Conservation (phyloP, 2,797 vertebrate species). For the Megaceryle alcyon region DNA sequence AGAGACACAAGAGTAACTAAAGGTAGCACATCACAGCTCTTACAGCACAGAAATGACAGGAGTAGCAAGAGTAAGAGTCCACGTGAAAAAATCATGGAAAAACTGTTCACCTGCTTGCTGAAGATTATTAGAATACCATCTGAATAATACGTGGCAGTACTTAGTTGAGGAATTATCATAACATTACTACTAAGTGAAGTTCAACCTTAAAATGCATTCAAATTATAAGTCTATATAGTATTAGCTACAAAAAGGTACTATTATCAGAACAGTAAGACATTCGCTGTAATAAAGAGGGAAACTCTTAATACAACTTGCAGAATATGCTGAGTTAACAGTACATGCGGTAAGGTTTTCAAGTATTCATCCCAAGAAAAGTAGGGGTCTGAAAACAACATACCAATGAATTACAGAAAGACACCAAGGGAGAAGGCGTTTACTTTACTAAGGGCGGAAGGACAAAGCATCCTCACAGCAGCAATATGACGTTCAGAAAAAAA, state of each 20-base stretch:
- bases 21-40: conserved; percentile 20
- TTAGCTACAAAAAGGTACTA: not conserved
- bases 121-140: not conserved
- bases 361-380: not conserved
- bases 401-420: not conserved
- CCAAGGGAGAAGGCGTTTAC: not conserved
- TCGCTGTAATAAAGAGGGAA: not conserved
- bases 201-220: not conserved
- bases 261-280: not conserved
- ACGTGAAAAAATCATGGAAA: not conserved
- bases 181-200: not conserved
- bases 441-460: not conserved
- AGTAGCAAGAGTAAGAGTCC: not conserved
- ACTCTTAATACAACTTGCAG: conserved; percentile 6
- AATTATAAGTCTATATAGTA: not conserved
- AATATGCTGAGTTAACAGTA: conserved; percentile 25
- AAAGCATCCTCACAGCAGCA: conserved; percentile 7
- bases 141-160: not conserved
- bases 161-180: not conserved
- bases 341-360: conserved; percentile 1
- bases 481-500: not conserved
- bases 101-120: not conserved
- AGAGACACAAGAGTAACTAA: not conserved
- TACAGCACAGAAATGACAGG: not conserved
- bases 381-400: not conserved